Base-by-base conservation (phyloP, 2,888 invertebrate genomes). In the Creontiades dilutus region DNA sequence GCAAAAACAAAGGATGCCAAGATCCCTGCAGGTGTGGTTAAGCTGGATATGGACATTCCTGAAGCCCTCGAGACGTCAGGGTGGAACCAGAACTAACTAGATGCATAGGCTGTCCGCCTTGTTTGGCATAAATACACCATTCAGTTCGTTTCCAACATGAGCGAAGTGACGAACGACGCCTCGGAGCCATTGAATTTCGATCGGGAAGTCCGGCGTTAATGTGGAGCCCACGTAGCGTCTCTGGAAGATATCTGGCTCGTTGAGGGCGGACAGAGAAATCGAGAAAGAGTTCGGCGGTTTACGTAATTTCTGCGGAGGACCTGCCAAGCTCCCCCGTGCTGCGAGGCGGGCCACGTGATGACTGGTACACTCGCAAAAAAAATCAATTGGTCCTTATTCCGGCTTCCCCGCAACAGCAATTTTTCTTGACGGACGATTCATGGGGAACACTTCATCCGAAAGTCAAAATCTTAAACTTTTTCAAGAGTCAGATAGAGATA, bases 271-370 rank as follows among this genome's bases (percentile, higher is more conserved):
- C 52, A 19, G 16, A 11, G 52, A 52, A 16, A 52, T 1, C 19
- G n/a, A 19, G 68, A 5, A 37, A 37, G 68, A 68, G 68, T 23
- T 12, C 23, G 19, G 19, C 23, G 19, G 68, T 23, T 68, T 68
- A 68, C 68, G 68, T 23, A 68, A 68, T 68, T 68, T 68, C 68
- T 68, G 68, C 68, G 23, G 23, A 68, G 0, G 61, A 61, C 61
- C 61, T n/a, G 68, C 23, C 68, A 23, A 23, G 68, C 68, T 13
- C 68, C 68, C 68, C 37, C 3, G 37, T 37, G 23, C 11, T 68
- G 23, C 68, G 68, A 68, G 68, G 68, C 68, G 27, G 27, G 23
- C 68, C 68, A 23, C 68, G 68, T 68, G 68, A 68, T 23, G 13
- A 23, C 68, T 61, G 16, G 14, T 52, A 2, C 52, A 52, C 52